Base-by-base conservation (phyloP, 2,888 invertebrate species). In the Lepidocyrtoides sp. region DNA sequence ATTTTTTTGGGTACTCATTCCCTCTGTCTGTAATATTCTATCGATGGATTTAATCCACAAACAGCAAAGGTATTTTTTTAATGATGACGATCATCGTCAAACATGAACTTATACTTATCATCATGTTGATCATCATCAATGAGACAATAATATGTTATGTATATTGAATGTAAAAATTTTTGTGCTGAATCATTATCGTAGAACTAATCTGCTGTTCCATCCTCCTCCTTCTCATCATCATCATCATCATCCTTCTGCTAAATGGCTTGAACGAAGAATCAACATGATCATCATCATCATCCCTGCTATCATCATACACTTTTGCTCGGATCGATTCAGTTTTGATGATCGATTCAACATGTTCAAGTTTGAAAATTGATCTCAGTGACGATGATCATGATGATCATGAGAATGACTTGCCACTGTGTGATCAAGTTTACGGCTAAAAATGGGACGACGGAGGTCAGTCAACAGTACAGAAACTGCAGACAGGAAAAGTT, bases 361-460 rank as follows among this genome's bases (percentile, higher is more conserved):
- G 57, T 57, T 63, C 44, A 10, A 44, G 48, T 69, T 72, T 36
- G 54, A 75, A 85, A 85, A 57, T 44, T 85, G 75, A 85, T 75
- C 75, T 77, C 32, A n/a, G n/a, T n/a, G n/a, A 17, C 29, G 77
- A 44, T 75, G 0, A 48, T 23, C 48, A 75, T 75, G 10, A n/a
- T 17, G 2, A 75, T 48, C 23, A 8, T 69, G 32, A 85, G 72
- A 51, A 85, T 85, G 84, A 84, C 83, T 84, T 84, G 83, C 66
- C 66, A 84, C 48, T 51, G 69, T 82, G 51, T 60, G 60, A 83
- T 84, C 51, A 84, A 84, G 72, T 72, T 84, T 84, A 69, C 48
- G 69, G 54, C 84, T 69, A 84, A 51, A 48, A 51, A 84, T 54
- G 51, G 48, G 69, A 69, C 54, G 84, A 51, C 48, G 51, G 69